Conservation (phyloP, 1,140 invertebrate species). For the Calliphora vicina region DNA sequence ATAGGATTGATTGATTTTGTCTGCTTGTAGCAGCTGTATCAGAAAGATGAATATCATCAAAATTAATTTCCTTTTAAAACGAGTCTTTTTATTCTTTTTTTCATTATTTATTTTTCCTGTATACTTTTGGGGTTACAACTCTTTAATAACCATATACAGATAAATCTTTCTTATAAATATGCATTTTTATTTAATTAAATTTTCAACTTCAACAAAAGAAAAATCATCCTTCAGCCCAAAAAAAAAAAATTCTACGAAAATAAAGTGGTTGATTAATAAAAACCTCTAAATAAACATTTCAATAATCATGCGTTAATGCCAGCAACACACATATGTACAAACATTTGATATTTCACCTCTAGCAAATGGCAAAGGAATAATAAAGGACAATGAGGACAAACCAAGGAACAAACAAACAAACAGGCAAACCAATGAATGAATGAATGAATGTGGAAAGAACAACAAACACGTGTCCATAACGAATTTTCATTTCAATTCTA, state of each 20-base stretch:
- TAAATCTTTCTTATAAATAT: no score
- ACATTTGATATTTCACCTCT: neutral
- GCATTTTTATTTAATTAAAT: no score
- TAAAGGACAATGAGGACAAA: neutral
- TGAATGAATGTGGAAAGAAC: neutral
- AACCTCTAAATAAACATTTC: neutral
- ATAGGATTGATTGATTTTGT: no score
- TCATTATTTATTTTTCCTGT: no score
- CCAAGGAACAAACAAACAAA: neutral
- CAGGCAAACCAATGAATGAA: neutral
- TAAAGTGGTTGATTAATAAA: constrained; percentile 12
- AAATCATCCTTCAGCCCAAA: no score
- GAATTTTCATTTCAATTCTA: neutral
- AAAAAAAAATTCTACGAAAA: neutral
- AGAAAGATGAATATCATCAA: no score
- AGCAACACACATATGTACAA: neutral
- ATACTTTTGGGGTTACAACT: no score
- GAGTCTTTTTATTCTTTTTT: no score
- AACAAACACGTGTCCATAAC: constrained; percentile 8
- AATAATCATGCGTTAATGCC: neutral
- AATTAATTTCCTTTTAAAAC: no score
- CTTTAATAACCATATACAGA: no score
- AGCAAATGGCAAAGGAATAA: neutral
- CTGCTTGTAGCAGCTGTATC: no score
- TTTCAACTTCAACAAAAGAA: no score